These are phyloP conservation scores for Python bivittatus DNA, from an alignment of 2,113 vertebrate species.

Conservation along the genomic window DNA sequence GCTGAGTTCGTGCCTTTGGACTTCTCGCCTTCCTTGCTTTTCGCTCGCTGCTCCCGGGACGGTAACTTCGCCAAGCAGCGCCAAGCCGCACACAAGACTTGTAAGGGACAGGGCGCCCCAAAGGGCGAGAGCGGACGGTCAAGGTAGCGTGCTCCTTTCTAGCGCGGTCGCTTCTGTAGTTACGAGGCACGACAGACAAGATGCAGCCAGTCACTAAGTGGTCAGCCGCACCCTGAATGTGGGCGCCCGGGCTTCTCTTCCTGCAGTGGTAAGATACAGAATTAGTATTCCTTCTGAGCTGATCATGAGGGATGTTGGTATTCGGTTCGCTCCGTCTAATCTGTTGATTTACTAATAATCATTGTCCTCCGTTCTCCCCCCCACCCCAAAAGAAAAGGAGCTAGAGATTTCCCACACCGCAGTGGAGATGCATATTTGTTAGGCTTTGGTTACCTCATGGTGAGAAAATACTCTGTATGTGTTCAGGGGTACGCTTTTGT, in stretches of 20 bases:
- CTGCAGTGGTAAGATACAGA: conserved; percentile 54
- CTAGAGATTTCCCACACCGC: background rate
- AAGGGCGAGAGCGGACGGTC: background rate
- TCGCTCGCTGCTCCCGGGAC: background rate
- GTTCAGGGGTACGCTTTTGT: background rate
- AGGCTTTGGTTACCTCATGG: background rate
- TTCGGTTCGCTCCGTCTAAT: background rate
- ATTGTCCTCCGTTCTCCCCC: no score
- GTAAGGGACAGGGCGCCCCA: background rate
- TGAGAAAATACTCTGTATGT: background rate
- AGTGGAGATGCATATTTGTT: background rate
- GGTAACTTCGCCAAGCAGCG: background rate
- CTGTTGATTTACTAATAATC: background rate
- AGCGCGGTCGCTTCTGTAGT: background rate
- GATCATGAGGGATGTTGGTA: no score
- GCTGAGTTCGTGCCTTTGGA: background rate
- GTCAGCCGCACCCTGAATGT: background rate
- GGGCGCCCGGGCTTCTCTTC: conserved; percentile 40
- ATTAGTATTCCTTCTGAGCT: background rate
- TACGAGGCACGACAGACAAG: background rate
- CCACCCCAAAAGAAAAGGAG: background rate
- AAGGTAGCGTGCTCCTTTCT: background rate
- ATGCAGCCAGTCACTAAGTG: background rate
- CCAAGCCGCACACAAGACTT: background rate
- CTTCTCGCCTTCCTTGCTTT: background rate